A percentile compares a stretch with the other conserved stretches of the same genome.
These are phyloP conservation scores for Haplotaxodon microlepis DNA, from an alignment of 2,113 vertebrate species.

Conservation along the genomic window DNA sequence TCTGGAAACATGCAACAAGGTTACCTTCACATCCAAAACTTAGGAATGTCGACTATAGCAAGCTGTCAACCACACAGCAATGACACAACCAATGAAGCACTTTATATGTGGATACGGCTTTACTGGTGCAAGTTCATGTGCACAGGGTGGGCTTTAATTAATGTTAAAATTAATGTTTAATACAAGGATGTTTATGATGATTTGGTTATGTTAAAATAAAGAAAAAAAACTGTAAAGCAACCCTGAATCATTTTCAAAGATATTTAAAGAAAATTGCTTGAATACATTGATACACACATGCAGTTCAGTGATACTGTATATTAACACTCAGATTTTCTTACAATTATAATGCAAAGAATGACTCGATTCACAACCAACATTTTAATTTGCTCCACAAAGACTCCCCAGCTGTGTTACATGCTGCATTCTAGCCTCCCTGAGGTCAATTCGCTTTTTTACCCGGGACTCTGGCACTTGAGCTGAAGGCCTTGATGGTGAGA, in stretches of 20 bases:
- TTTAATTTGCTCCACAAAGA: slow-evolving; percentile 75
- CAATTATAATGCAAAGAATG: not conserved
- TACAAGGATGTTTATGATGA: not conserved
- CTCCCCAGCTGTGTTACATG: slow-evolving; percentile 70
- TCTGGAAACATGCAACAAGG: not conserved
- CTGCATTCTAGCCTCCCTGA: slow-evolving; percentile 67
- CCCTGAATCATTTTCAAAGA: not conserved
- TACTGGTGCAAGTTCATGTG: not conserved
- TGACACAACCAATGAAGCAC: not conserved
- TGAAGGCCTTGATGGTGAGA: slow-evolving; percentile 83
- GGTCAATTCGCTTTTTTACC: slow-evolving; percentile 77
- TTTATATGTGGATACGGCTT: not conserved
- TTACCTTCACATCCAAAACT: not conserved
- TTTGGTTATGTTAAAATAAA: not conserved
- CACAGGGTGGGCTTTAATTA: not conserved
- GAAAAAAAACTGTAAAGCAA: not conserved
- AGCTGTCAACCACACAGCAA: not conserved
- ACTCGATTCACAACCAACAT: slow-evolving; percentile 59
- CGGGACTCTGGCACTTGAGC: slow-evolving; percentile 75
- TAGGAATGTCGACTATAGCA: not conserved
- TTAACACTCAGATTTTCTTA: not conserved
- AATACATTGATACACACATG: not conserved
- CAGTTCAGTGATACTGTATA: not conserved
- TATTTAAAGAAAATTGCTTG: not conserved
- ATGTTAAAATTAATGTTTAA: not conserved